These are phyloP conservation scores for Amiota minor DNA, from an alignment of 2,888 invertebrate genomes.

Conservation along the genomic window DNA sequence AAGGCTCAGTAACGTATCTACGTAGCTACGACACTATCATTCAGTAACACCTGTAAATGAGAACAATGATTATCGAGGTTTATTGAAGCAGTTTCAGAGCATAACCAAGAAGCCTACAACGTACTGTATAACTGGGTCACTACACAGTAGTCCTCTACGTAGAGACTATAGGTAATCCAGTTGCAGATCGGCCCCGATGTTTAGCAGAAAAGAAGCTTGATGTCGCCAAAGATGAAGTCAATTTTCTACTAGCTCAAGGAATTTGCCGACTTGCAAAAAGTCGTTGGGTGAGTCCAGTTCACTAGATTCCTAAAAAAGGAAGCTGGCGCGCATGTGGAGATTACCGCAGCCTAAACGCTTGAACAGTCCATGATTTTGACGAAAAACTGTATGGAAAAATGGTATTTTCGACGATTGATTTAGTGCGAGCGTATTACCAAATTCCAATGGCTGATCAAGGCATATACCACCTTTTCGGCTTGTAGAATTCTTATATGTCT, in stretches of 20 bases:
- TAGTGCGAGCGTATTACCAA: background rate
- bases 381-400: background rate
- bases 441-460: slow-evolving; percentile 5
- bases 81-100: slow-evolving; percentile 5
- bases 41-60: background rate
- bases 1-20: background rate
- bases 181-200: too few species aligned
- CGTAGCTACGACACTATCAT: background rate
- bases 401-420: background rate
- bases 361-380: background rate
- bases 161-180: too few species aligned
- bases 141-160: too few species aligned
- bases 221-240: background rate
- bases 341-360: background rate
- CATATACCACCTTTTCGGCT: background rate
- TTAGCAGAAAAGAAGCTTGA: background rate
- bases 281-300: background rate
- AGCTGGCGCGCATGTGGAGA: slow-evolving; percentile 6
- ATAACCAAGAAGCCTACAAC: slow-evolving; percentile 8
- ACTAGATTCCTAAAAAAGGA: background rate
- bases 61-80: slow-evolving; percentile 2
- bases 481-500: slow-evolving; percentile 15
- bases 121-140: background rate
- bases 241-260: background rate
- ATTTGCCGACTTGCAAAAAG: background rate